Evolutionary conservation across 1,140 invertebrate species (phyloP).

Genomic region (Globodera rostochiensis): DNA sequence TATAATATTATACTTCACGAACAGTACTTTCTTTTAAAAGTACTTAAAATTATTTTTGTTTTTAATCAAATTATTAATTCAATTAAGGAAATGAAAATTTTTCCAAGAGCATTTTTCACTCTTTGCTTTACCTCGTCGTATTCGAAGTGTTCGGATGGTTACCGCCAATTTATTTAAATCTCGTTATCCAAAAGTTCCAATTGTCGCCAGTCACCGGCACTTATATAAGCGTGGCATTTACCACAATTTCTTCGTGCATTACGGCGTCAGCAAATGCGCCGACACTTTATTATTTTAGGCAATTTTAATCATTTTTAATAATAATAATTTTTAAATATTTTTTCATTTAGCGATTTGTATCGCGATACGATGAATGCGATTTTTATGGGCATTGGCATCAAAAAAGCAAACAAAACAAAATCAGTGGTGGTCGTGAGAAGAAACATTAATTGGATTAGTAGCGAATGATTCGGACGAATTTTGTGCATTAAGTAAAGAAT

Average conservation of each 20-base stretch:
- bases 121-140: not conserved
- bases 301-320: not conserved
- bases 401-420: too few relatives aligned
- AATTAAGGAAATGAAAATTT: not conserved
- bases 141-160: not conserved
- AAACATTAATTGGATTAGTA: too few relatives aligned
- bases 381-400: too few relatives aligned
- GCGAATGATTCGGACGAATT: too few relatives aligned
- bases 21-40: too few relatives aligned
- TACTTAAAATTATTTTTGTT: too few relatives aligned
- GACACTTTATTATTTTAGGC: not conserved
- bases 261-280: not conserved
- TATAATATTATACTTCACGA: too few relatives aligned
- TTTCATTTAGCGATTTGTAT: too few relatives aligned
- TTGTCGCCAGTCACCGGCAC: not conserved
- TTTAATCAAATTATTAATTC: not conserved
- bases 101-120: not conserved
- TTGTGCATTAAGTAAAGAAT: too few relatives aligned
- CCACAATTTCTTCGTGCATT: not conserved
- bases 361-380: too few relatives aligned
- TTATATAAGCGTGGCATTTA: not conserved
- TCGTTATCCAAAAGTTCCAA: not conserved
- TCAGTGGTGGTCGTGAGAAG: too few relatives aligned
- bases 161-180: not conserved
- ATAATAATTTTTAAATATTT: too few relatives aligned